Evolutionary conservation across 1,140 invertebrate species (phyloP).

Genomic region (Drosophila asahinai): DNA sequence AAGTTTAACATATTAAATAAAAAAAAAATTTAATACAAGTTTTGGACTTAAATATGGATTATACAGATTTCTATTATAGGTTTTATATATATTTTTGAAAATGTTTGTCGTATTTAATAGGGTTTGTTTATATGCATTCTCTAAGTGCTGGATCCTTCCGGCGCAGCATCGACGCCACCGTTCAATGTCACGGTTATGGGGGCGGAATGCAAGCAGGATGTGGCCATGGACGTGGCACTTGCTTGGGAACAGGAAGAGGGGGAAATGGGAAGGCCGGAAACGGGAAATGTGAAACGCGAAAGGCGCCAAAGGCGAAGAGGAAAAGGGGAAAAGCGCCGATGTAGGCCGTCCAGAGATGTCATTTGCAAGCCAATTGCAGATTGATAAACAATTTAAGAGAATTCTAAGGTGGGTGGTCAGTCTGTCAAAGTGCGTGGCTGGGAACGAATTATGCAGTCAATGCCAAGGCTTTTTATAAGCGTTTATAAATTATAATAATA

Average conservation of each 20-base stretch:
- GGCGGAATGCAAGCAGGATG: conserved; percentile 15
- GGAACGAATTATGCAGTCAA: conserved; percentile 21
- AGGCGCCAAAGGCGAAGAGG: background rate
- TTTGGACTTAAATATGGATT: no score
- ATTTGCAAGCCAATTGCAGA: conserved; percentile 73
- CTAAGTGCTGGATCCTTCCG: conserved; percentile 6
- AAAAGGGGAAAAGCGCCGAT: conserved; percentile 5
- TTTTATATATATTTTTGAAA: no score
- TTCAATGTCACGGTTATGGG: conserved; percentile 46
- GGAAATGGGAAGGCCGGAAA: conserved; percentile 20
- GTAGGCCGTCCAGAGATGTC: conserved; percentile 46
- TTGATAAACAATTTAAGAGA: conserved; percentile 53
- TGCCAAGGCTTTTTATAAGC: background rate
- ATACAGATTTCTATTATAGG: no score
- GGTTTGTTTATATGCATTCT: background rate
- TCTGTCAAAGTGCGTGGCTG: conserved; percentile 27
- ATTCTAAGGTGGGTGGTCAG: conserved; percentile 3
- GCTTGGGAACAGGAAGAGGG: conserved; percentile 32
- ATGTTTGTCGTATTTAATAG: background rate
- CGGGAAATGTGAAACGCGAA: conserved; percentile 10
- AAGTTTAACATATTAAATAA: no score
- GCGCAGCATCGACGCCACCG: conserved; percentile 6
- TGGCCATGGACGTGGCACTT: conserved; percentile 64
- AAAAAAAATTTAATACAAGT: no score
- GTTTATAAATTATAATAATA: background rate